Evolutionary conservation across 2,888 invertebrate species (phyloP).

Genomic region (Cactoblastis cactorum): DNA sequence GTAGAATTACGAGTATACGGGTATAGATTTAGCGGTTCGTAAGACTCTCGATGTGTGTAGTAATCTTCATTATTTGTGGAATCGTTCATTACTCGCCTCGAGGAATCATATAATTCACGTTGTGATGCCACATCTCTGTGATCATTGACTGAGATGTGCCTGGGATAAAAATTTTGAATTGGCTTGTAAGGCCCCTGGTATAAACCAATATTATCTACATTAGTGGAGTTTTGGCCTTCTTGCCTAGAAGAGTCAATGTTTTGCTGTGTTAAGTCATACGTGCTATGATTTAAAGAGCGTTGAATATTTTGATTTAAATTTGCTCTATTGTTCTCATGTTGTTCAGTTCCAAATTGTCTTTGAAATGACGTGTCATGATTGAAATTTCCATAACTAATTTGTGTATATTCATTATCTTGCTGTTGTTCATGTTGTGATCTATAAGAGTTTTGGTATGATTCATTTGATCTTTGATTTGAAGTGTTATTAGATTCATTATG

Average conservation of each 20-base stretch:
- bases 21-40: neutral
- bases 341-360: neutral
- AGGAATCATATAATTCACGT: neutral
- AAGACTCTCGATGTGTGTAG: neutral
- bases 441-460: neutral
- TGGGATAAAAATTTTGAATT: neutral
- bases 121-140: neutral
- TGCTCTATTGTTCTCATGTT: neutral
- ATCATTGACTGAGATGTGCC: neutral
- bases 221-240: neutral
- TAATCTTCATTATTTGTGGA: neutral
- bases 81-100: neutral
- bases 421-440: neutral
- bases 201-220: neutral
- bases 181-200: neutral
- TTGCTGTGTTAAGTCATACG: neutral
- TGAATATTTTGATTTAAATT: slow-evolving; percentile 1
- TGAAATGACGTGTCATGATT: neutral
- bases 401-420: neutral
- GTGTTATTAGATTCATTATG: neutral
- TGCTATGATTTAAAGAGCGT: neutral
- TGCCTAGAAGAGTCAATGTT: neutral
- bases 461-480: slow-evolving; percentile 1
- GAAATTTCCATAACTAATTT: slow-evolving; percentile 1
- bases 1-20: too few species aligned